Percentiles rank a stretch among this genome's conserved stretches.
These are phyloP conservation scores for Mesaphorura yosii DNA, from an alignment of 1,140 invertebrate species.

Conservation along the genomic window DNA sequence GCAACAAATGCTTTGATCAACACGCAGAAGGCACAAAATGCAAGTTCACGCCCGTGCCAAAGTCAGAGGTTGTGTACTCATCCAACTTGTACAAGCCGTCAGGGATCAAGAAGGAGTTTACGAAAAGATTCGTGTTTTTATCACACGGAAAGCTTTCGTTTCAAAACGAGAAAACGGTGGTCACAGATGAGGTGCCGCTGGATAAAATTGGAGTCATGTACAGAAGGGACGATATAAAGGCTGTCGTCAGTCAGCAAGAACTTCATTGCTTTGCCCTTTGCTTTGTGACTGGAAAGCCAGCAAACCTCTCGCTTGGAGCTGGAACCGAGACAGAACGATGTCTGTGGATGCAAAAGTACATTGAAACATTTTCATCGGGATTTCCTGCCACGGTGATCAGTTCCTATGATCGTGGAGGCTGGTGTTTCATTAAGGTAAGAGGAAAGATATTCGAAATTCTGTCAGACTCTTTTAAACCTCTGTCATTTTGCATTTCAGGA, in stretches of 20 bases:
- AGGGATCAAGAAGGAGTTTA: slow-evolving; percentile 26
- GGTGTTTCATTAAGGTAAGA: slow-evolving; percentile 54
- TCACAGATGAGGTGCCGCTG: slow-evolving; percentile 12
- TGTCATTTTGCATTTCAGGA: slow-evolving; percentile 37
- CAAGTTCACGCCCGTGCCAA: slow-evolving; percentile 16
- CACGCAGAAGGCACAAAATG: slow-evolving; percentile 23
- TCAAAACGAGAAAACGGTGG: slow-evolving; percentile 21
- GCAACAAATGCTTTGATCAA: slow-evolving; percentile 15
- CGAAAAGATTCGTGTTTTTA: slow-evolving; percentile 16
- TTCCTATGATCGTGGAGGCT: slow-evolving; percentile 50
- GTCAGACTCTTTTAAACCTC: not conserved
- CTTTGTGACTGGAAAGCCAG: slow-evolving; percentile 34
- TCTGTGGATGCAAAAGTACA: slow-evolving; percentile 55
- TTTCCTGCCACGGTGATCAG: slow-evolving; percentile 48
- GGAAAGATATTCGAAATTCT: not conserved
- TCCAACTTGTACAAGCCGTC: slow-evolving; percentile 18
- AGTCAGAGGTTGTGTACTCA: slow-evolving; percentile 14
- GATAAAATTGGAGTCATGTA: slow-evolving; percentile 18
- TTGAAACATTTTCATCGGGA: slow-evolving; percentile 47
- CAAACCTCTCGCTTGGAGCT: slow-evolving; percentile 43
- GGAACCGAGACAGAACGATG: slow-evolving; percentile 44
- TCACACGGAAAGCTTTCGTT: slow-evolving; percentile 21
- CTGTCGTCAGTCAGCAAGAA: slow-evolving; percentile 43
- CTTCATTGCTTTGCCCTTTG: slow-evolving; percentile 48
- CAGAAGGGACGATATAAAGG: slow-evolving; percentile 18